phyloP scores from a whole-genome alignment of 2,797 vertebrate genomes.

The Gouania willdenowi region DNA sequence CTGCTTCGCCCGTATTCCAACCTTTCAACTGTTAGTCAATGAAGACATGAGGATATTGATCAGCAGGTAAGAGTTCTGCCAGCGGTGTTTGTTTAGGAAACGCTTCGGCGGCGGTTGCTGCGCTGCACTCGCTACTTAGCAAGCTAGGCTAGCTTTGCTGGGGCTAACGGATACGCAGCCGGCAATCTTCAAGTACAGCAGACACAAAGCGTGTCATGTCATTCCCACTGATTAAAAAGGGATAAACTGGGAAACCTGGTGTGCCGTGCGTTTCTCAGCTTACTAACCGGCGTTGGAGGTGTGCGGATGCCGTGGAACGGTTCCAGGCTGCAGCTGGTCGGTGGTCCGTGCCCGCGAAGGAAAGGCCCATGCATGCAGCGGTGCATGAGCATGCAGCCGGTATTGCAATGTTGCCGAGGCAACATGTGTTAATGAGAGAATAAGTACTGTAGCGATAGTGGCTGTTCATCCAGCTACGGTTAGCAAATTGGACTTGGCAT shows the following conservation, averaged over 20 bases:
- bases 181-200: constrained; percentile 32
- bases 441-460: neutral
- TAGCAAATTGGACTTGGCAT: constrained; percentile 7
- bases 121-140: constrained; percentile 39
- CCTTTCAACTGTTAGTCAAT: constrained; percentile 22
- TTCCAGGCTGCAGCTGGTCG: constrained; percentile 15
- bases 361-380: constrained; percentile 43
- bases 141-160: constrained; percentile 25
- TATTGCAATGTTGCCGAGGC: constrained; percentile 31
- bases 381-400: constrained; percentile 52
- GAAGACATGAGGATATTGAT: constrained; percentile 78
- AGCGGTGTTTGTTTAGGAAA: constrained; percentile 45
- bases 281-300: no score
- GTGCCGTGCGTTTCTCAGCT: no score
- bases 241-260: neutral
- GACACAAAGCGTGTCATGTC: neutral
- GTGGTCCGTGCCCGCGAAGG: constrained; percentile 11
- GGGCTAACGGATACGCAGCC: constrained; percentile 46
- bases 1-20: neutral
- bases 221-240: accelerated
- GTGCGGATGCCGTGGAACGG: constrained; percentile 10
- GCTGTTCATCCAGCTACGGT: neutral
- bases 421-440: constrained; percentile 7
- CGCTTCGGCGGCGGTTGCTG: constrained; percentile 36
- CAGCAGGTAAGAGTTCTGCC: constrained; percentile 73